A percentile compares a stretch with the other conserved stretches of the same genome.
Conservation (phyloP, 2,888 invertebrate species). For the Agrotis clavis region DNA sequence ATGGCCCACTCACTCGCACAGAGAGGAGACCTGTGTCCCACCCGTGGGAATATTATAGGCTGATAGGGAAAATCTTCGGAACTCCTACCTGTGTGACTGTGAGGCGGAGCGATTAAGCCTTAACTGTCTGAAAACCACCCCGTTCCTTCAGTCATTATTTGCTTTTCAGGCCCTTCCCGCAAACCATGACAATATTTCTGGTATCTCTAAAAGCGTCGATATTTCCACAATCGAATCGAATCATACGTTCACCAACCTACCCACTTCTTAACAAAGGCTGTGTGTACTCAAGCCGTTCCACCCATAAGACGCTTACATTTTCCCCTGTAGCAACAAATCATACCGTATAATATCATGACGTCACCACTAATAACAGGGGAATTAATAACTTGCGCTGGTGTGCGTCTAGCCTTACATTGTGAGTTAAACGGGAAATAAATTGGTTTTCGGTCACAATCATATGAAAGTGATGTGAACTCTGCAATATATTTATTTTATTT, state of each 20-base stretch:
- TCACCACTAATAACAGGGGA: slow-evolving; percentile 57
- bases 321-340: slow-evolving; percentile 60
- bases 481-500: too few species aligned
- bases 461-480: slow-evolving; percentile 2
- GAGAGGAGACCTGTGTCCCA: too few species aligned
- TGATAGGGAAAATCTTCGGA: too few species aligned
- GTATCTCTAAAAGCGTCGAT: neutral
- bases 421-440: slow-evolving; percentile 62
- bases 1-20: too few species aligned
- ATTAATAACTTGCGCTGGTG: slow-evolving; percentile 62
- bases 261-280: slow-evolving; percentile 16
- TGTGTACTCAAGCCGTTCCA: slow-evolving; percentile 9
- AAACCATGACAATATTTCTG: too few species aligned
- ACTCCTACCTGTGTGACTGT: too few species aligned
- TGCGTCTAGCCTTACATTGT: slow-evolving; percentile 48
- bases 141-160: too few species aligned
- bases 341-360: slow-evolving; percentile 64
- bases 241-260: neutral
- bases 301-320: slow-evolving; percentile 31
- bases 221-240: slow-evolving; percentile 6
- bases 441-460: slow-evolving; percentile 57
- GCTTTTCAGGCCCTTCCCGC: too few species aligned
- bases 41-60: too few species aligned
- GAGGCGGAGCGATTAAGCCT: too few species aligned
- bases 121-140: too few species aligned